Percentiles rank a stretch among this genome's conserved stretches.
Conservation (phyloP, 1,140 invertebrate genomes). For the Caenorhabditis remanei region DNA sequence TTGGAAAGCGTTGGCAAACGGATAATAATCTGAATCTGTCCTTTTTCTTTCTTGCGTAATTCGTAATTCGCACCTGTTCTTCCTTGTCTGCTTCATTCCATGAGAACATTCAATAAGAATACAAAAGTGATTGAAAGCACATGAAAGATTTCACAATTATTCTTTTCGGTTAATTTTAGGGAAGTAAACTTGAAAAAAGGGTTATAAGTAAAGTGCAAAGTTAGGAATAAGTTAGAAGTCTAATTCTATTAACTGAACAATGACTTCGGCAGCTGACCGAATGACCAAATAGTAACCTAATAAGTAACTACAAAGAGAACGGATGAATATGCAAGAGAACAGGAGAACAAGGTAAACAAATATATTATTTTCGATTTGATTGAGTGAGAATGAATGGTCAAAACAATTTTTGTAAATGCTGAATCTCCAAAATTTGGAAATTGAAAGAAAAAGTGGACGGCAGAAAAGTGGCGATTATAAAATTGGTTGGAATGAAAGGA, state of each 20-base stretch:
- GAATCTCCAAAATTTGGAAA: not conserved
- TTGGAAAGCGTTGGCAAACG: not conserved
- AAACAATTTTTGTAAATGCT: not conserved
- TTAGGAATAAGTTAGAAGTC: too few species aligned
- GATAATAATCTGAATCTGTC: constrained; percentile 18
- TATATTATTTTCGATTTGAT: not conserved
- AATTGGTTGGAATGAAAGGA: not conserved
- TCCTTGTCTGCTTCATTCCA: too few species aligned
- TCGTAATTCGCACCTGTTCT: constrained; percentile 17
- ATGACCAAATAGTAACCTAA: not conserved
- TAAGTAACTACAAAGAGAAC: not conserved
- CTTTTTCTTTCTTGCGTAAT: not conserved
- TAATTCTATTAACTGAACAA: too few species aligned
- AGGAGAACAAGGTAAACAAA: not conserved
- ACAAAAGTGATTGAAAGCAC: too few species aligned
- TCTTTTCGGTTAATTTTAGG: too few species aligned
- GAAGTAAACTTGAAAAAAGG: too few species aligned
- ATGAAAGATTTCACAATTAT: too few species aligned
- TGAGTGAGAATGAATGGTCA: constrained; percentile 3
- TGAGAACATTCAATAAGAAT: too few species aligned
- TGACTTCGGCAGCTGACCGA: too few species aligned
- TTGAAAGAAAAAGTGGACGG: not conserved
- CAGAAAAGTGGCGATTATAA: constrained; percentile 40
- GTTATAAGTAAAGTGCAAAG: too few species aligned
- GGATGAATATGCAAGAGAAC: not conserved